Conservation (phyloP, 2,797 vertebrate genomes). For the Mus spretus region DNA sequence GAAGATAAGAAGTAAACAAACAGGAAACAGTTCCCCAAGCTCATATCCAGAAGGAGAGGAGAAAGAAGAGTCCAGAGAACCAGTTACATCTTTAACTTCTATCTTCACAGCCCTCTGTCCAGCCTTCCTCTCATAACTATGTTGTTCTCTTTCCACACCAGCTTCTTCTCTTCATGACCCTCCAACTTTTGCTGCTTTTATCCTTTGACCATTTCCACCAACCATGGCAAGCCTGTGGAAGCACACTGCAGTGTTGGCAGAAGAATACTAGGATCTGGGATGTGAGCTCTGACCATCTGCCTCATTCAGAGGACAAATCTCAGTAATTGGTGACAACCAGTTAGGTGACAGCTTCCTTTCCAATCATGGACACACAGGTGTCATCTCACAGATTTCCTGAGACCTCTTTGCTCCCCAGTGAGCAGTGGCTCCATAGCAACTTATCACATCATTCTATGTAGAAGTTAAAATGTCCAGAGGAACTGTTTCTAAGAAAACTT, state of each 20-base stretch:
- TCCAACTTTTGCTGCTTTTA: background rate
- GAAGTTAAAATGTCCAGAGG: constrained; percentile 61
- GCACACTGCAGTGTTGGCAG: background rate
- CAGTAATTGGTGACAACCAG: background rate
- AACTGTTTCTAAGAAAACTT: constrained; percentile 10
- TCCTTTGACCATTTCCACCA: background rate
- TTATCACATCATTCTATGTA: background rate
- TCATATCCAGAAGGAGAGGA: background rate
- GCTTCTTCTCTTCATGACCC: background rate
- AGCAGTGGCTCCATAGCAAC: background rate
- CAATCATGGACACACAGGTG: background rate
- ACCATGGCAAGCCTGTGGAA: background rate
- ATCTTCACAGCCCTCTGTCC: background rate
- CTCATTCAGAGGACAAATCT: background rate
- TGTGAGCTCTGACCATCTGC: background rate
- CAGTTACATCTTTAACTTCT: background rate
- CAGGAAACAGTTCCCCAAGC: constrained; percentile 1
- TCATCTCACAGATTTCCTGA: background rate
- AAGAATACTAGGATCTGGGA: background rate
- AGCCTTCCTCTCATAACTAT: background rate
- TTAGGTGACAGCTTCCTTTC: background rate
- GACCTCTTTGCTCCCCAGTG: background rate
- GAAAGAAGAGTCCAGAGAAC: background rate
- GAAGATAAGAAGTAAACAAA: constrained; percentile 53
- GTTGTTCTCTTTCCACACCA: background rate